A percentile compares a stretch with the other conserved stretches of the same genome.
phyloP scores from a whole-genome alignment of 2,888 invertebrate genomes.

The Embidobia sp. region DNA sequence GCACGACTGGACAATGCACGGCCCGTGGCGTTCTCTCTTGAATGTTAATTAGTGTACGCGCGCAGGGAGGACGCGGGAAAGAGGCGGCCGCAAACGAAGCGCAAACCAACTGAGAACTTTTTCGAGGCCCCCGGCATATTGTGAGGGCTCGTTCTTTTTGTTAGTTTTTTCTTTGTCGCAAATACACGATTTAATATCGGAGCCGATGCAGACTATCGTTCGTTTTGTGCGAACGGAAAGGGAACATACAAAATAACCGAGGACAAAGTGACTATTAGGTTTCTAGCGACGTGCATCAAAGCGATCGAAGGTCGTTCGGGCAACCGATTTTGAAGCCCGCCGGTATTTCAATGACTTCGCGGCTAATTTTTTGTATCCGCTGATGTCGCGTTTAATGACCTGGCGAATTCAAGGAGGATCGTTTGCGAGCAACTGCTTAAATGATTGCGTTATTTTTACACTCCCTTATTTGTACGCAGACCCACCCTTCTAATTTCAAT shows the following conservation, averaged over 20 bases:
- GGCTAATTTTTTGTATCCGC: conserved; percentile 5
- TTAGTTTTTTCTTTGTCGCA: conserved; percentile 28
- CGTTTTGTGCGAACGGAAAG: conserved; percentile 25
- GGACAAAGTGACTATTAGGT: conserved; percentile 51
- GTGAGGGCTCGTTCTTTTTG: conserved; percentile 30
- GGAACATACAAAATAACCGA: conserved; percentile 36
- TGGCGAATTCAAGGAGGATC: too few relatives aligned
- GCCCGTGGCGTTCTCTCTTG: conserved; percentile 48
- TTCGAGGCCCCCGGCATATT: conserved; percentile 34
- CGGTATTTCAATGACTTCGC: conserved; percentile 5
- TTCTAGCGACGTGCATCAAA: background rate
- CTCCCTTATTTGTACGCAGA: background rate
- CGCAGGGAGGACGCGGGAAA: background rate
- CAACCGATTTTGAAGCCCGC: conserved; percentile 22
- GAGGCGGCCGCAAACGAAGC: conserved; percentile 37
- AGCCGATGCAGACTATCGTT: conserved; percentile 20
- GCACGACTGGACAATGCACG: conserved; percentile 53
- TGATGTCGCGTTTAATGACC: too few relatives aligned
- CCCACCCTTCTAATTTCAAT: conserved; percentile 12
- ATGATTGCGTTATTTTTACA: background rate
- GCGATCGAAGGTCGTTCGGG: conserved; percentile 14
- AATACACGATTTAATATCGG: conserved; percentile 50
- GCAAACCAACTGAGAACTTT: conserved; percentile 54
- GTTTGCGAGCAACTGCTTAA: too few relatives aligned
- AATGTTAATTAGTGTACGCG: conserved; percentile 60